Evolutionary conservation across 2,797 vertebrate species (phyloP).

Genomic region (Squalus acanthias): DNA sequence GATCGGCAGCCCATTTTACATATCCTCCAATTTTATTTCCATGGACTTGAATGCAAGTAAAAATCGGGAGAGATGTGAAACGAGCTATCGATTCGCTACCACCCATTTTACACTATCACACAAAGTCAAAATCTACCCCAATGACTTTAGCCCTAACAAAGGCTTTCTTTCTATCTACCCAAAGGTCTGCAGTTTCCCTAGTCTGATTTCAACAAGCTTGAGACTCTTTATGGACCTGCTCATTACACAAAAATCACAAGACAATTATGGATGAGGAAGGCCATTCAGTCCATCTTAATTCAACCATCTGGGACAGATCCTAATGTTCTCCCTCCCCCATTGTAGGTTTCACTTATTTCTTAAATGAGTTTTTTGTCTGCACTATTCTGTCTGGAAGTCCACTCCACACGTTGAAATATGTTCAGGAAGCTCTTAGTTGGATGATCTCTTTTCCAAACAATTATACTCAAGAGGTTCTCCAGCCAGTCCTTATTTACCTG

Average conservation of each 20-base stretch:
- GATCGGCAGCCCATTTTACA: not conserved
- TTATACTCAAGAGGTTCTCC: not conserved
- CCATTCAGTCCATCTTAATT: not conserved
- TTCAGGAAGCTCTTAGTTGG: not conserved
- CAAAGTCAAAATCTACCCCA: not conserved
- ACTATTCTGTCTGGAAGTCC: not conserved
- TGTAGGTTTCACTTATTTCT: not conserved
- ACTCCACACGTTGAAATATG: not conserved
- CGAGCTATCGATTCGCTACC: not conserved
- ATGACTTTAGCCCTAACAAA: not conserved
- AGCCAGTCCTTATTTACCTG: not conserved
- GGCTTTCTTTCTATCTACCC: not conserved
- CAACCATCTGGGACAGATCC: not conserved
- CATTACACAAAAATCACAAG: not conserved
- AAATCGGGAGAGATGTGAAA: not conserved
- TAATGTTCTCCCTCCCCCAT: not conserved
- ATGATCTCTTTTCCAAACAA: not conserved
- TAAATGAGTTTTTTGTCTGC: not conserved
- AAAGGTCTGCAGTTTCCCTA: not conserved
- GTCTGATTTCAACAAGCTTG: not conserved
- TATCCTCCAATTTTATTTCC: not conserved
- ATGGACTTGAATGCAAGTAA: not conserved
- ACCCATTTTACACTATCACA: not conserved
- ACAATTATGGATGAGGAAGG: not conserved
- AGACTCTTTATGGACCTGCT: no score